Conservation (phyloP, 2,888 invertebrate genomes). For the Eumerus sabulonum region DNA sequence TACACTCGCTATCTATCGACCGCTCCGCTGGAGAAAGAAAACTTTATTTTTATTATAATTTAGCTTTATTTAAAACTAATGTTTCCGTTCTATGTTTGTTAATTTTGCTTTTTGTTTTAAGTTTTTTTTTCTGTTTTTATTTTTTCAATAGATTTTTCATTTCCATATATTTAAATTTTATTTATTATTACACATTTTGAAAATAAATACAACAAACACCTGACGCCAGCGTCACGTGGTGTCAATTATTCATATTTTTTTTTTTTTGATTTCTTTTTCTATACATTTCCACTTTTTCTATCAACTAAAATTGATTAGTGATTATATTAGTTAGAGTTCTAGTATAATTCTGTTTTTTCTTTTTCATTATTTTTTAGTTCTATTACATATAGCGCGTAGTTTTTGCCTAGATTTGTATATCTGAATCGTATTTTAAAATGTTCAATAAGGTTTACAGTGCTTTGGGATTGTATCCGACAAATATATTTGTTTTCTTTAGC, state of each 20-base stretch:
- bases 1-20: no score
- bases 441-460: conserved; percentile 63
- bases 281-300: conserved; percentile 43
- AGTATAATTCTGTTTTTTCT: conserved; percentile 46
- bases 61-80: conserved; percentile 69
- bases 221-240: conserved; percentile 70
- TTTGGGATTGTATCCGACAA: conserved; percentile 59
- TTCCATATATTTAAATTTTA: conserved; percentile 61
- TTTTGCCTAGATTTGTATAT: conserved; percentile 51
- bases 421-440: conserved; percentile 59
- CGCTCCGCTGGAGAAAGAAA: not conserved
- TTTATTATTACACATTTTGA: conserved; percentile 67
- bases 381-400: conserved; percentile 57
- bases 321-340: conserved; percentile 58
- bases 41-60: conserved; percentile 60
- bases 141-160: conserved; percentile 59
- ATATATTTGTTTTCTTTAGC: conserved; percentile 50
- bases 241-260: conserved; percentile 57
- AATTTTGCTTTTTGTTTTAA: conserved; percentile 48
- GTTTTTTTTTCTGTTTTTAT: conserved; percentile 43
- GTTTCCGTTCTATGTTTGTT: conserved; percentile 61
- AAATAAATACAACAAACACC: conserved; percentile 67
- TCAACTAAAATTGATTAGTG: conserved; percentile 66
- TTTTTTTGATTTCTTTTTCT: conserved; percentile 34
- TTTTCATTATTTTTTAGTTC: conserved; percentile 36